Base-by-base conservation (phyloP, 2,888 invertebrate species). In the Gandaritis pyraliata region DNA sequence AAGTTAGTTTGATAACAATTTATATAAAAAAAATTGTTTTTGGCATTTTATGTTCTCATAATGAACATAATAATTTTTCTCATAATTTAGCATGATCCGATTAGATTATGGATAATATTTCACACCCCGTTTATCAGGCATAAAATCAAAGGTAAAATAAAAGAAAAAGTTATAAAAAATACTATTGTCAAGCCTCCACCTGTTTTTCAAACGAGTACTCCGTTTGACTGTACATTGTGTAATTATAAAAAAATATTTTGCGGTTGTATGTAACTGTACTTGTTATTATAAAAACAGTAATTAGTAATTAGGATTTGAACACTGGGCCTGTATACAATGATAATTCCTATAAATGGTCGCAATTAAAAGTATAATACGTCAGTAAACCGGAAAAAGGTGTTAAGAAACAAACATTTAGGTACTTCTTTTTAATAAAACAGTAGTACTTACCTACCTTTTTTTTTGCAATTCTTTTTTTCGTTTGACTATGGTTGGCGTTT, bases 301-400 rank as follows among this genome's bases (percentile, higher is more conserved):
- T 72, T 66, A 64, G 58, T 68, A 71, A 72, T 72, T 69, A 70
- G 68, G 66, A 71, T 70, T 70, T 70, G 65, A 59, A 57, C 72
- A 71, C 69, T 71, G 61, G 70, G 64, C 72, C 49, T 50, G 49
- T 55, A 63, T 54, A 61, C 50, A 57, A 58, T 64, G 59, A 60
- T 67, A 62, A 50, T 38, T 43, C 58, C 56, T 49, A 30, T 38
- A 45, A 59, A 23, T 49, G n/a, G 29, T 30, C 43, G 45, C 33
- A 58, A 59, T 61, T 57, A 53, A 30, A 48, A 46, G 6, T 16
- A 46, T 43, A 39, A 39, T 23, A 12, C 11, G 18, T 23, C n/a
- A 29, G 30, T 0, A 3, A 7, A 47, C 39, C 53, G 50, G 54
- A 51, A 47, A 48, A 55, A 38, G 23, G 46, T 59, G 47, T 47